Evolutionary conservation across 1,140 invertebrate species (phyloP).

Genomic region (Halesus radiatus): DNA sequence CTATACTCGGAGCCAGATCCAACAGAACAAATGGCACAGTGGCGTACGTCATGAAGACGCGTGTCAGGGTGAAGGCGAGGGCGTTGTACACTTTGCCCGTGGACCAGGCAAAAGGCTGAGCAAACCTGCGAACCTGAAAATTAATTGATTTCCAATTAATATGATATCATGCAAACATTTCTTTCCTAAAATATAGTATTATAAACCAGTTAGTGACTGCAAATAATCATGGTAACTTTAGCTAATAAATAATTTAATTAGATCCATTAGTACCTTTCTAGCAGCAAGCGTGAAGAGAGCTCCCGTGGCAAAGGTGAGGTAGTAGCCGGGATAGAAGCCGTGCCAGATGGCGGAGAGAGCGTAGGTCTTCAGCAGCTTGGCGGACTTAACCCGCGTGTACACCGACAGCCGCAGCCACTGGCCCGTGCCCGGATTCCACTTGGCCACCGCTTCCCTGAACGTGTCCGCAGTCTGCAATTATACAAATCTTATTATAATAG

Average conservation of each 20-base stretch:
- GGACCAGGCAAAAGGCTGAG: slow-evolving; percentile 84
- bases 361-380: slow-evolving; percentile 83
- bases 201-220: too few relatives aligned
- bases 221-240: too few relatives aligned
- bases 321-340: slow-evolving; percentile 98
- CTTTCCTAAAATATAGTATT: too few relatives aligned
- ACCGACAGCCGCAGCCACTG: slow-evolving; percentile 89
- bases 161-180: too few relatives aligned
- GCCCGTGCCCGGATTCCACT: slow-evolving; percentile 95
- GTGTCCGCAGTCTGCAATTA: slow-evolving; percentile 79
- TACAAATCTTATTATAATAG: not conserved
- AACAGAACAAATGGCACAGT: slow-evolving; percentile 92
- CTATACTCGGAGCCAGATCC: slow-evolving; percentile 76
- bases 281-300: slow-evolving; percentile 89
- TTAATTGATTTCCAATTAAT: too few relatives aligned
- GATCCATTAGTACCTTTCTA: slow-evolving; percentile 75
- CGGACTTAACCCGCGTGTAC: slow-evolving; percentile 83
- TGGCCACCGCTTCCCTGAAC: slow-evolving; percentile 84
- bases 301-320: slow-evolving; percentile 92
- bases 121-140: slow-evolving; percentile 78
- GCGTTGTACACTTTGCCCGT: slow-evolving; percentile 81
- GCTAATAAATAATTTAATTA: too few relatives aligned
- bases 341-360: slow-evolving; percentile 95
- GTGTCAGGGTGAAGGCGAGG: slow-evolving; percentile 83
- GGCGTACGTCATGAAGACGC: slow-evolving; percentile 86